These are phyloP conservation scores for Ianthella basta DNA, from an alignment of 37 sponge, comb jelly and placozoan genomes.

Conservation along the genomic window DNA sequence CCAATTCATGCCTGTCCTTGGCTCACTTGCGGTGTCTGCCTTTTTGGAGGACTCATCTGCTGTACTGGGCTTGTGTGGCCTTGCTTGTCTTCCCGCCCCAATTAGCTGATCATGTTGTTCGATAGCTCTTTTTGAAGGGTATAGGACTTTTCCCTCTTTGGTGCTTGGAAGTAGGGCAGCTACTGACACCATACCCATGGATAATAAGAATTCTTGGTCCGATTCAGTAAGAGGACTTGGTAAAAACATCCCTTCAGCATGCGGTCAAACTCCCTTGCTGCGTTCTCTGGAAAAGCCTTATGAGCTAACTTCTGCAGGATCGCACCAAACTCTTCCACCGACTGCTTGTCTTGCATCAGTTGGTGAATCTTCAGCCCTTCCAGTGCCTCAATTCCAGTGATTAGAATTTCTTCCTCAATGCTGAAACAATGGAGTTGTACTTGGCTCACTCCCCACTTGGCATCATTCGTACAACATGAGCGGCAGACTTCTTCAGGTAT, in stretches of 20 bases:
- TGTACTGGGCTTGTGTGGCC: neutral
- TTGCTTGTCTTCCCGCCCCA: neutral
- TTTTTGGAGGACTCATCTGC: neutral
- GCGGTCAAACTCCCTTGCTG: constrained; percentile 20
- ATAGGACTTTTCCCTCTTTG: constrained; percentile 10
- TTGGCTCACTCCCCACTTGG: neutral
- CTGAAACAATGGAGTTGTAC: neutral
- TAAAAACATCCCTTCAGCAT: constrained; percentile 27
- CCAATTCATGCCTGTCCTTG: neutral
- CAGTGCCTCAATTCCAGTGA: constrained; percentile 42
- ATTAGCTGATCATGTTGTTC: constrained; percentile 8
- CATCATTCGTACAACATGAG: constrained; percentile 15
- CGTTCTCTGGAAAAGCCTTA: constrained; percentile 32
- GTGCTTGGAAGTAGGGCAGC: neutral
- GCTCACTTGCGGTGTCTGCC: neutral
- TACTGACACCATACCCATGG: neutral
- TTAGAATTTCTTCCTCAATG: constrained; percentile 19
- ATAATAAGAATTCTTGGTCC: neutral
- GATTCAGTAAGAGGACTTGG: constrained; percentile 31
- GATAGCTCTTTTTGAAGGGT: neutral
- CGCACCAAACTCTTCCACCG: constrained; percentile 17
- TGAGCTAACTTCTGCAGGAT: constrained; percentile 33
- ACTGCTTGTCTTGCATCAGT: constrained; percentile 29
- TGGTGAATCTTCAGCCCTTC: constrained; percentile 39
- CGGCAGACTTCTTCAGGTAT: neutral